Conservation (phyloP, 2,113 vertebrate genomes). For the Xiphophorus hellerii region DNA sequence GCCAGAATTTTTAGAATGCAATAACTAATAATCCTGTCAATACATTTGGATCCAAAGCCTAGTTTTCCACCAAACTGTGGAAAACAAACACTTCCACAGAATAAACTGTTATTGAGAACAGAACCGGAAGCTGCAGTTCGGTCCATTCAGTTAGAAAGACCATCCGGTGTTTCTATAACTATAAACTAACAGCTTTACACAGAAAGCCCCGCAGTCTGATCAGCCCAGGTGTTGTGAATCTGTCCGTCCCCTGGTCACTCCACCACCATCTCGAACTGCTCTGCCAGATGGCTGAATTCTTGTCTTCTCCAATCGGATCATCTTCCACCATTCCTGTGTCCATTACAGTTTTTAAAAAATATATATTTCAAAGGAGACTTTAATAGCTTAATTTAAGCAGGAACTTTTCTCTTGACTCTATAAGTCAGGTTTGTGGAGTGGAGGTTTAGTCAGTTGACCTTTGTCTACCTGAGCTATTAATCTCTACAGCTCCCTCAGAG, state of each 20-base stretch:
- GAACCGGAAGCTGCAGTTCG: too few relatives aligned
- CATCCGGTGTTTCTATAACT: too few relatives aligned
- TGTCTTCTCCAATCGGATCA: neutral
- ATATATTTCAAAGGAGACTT: neutral
- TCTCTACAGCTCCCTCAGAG: neutral
- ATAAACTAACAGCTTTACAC: too few relatives aligned
- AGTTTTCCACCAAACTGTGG: neutral
- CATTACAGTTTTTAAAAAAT: neutral
- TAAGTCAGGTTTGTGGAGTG: neutral
- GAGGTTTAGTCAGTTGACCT: too few relatives aligned
- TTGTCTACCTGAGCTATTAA: too few relatives aligned
- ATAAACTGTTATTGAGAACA: too few relatives aligned
- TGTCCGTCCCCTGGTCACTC: conserved; percentile 71
- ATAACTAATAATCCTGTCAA: too few relatives aligned
- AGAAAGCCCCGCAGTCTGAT: too few relatives aligned
- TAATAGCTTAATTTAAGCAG: neutral
- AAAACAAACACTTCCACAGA: too few relatives aligned
- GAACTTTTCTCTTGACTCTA: neutral
- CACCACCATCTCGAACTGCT: conserved; percentile 86
- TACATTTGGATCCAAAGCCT: too few relatives aligned
- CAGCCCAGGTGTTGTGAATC: neutral
- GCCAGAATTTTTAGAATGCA: neutral
- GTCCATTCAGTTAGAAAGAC: too few relatives aligned
- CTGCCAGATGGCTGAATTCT: conserved; percentile 24
- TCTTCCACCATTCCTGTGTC: neutral